These are phyloP conservation scores for Porites rus DNA, from an alignment of 92 coral and sea anemone species.

Conservation along the genomic window DNA sequence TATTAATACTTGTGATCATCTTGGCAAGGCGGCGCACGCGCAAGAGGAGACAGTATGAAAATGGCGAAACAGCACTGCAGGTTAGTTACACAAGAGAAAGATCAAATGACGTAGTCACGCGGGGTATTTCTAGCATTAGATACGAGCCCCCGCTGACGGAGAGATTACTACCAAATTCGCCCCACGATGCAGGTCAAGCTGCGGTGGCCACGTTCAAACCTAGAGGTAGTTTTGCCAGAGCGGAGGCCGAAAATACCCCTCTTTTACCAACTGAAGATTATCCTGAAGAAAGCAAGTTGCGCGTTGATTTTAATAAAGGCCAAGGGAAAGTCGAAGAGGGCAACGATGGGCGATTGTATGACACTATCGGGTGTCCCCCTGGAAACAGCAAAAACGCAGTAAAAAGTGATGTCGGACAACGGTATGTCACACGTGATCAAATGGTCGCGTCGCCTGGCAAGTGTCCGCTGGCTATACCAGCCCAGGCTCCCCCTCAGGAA, in stretches of 20 bases:
- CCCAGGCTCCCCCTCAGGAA: too few species aligned
- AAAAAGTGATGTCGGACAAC: conserved; percentile 5
- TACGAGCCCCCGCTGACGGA: conserved; percentile 25
- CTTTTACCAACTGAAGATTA: neutral
- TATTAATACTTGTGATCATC: neutral
- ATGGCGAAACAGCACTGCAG: conserved; percentile 7
- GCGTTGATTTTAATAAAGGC: neutral
- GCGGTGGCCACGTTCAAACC: neutral
- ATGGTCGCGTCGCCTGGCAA: too few species aligned
- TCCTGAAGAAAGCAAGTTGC: neutral
- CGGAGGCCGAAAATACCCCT: neutral
- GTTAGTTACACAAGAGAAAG: neutral
- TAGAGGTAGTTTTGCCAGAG: conserved; percentile 6
- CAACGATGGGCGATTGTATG: conserved; percentile 28
- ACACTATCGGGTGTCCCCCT: conserved; percentile 20
- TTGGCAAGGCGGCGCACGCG: conserved; percentile 3
- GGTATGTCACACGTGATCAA: too few species aligned
- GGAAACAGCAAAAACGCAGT: neutral
- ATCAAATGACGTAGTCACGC: conserved; percentile 5
- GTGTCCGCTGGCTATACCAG: too few species aligned
- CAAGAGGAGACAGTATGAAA: neutral
- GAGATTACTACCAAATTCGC: neutral
- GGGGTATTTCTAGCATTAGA: conserved; percentile 13
- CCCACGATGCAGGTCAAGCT: neutral
- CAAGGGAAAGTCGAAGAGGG: neutral